Percentiles rank a stretch among this genome's conserved stretches.
phyloP scores from a whole-genome alignment of 2,113 vertebrate species.

The Microcebus lehilahytsara region DNA sequence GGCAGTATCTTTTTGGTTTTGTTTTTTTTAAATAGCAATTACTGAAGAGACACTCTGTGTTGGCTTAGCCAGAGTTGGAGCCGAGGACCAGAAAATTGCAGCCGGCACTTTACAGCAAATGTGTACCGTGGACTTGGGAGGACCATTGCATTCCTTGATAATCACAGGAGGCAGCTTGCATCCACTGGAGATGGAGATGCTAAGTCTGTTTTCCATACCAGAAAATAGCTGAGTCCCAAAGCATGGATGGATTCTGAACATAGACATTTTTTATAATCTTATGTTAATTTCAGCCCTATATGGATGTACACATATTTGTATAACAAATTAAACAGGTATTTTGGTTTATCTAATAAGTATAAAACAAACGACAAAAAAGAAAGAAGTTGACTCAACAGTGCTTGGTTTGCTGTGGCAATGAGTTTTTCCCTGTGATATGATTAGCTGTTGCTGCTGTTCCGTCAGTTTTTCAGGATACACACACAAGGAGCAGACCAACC shows the following conservation, averaged over 20 bases:
- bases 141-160: slow-evolving; percentile 93
- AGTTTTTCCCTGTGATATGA: not conserved
- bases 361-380: slow-evolving; percentile 14
- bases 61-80: slow-evolving; percentile 91
- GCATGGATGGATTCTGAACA: slow-evolving; percentile 76
- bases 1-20: not conserved
- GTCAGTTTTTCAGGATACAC: not conserved
- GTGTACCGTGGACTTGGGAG: slow-evolving; percentile 89
- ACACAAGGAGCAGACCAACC: not conserved
- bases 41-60: slow-evolving; percentile 87
- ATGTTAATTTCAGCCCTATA: not conserved
- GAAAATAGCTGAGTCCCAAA: slow-evolving; percentile 75
- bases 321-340: not conserved
- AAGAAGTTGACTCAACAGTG: not conserved
- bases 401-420: not conserved
- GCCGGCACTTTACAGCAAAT: slow-evolving; percentile 89
- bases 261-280: not conserved
- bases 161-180: slow-evolving; percentile 92
- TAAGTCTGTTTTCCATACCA: slow-evolving; percentile 88
- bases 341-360: not conserved
- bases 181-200: slow-evolving; percentile 95
- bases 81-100: slow-evolving; percentile 89
- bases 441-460: not conserved
- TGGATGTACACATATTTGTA: not conserved
- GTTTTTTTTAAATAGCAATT: slow-evolving; percentile 76